Evolutionary conservation across 2,797 vertebrate genomes (phyloP).

Genomic region (Parauchenoglanis ngamensis): DNA sequence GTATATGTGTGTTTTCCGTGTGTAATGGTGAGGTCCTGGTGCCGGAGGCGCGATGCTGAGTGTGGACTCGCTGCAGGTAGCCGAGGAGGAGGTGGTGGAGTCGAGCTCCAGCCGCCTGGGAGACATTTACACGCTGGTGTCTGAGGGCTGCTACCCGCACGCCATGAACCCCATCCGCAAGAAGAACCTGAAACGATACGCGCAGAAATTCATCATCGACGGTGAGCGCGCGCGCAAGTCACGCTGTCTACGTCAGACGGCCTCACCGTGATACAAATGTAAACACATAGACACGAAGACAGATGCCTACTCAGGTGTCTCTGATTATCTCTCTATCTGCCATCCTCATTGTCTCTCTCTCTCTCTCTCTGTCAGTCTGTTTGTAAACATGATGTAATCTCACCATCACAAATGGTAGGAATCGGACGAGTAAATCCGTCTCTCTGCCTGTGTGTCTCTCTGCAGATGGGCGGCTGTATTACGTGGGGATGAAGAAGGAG

Average conservation of each 20-base stretch:
- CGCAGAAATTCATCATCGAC: constrained; percentile 85
- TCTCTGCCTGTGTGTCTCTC: not conserved
- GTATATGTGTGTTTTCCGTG: not conserved
- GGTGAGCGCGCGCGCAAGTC: constrained; percentile 63
- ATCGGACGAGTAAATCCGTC: not conserved
- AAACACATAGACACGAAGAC: too few relatives aligned
- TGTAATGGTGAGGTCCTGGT: constrained; percentile 20
- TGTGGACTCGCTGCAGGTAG: constrained; percentile 82
- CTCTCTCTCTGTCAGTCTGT: not conserved
- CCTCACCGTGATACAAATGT: too few relatives aligned
- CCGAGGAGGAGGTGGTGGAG: constrained; percentile 86
- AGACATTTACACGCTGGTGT: constrained; percentile 85
- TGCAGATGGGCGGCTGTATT: constrained; percentile 83
- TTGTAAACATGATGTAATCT: too few relatives aligned
- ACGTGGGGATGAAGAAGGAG: constrained; percentile 87
- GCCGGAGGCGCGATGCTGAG: constrained; percentile 64
- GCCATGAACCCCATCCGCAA: constrained; percentile 81
- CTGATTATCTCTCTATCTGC: not conserved
- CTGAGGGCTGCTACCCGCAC: constrained; percentile 84
- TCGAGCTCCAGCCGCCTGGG: constrained; percentile 79
- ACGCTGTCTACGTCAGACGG: too few relatives aligned
- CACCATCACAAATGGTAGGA: too few relatives aligned
- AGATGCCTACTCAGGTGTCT: not conserved
- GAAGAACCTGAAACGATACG: constrained; percentile 88
- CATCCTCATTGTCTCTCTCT: not conserved